Evolutionary conservation across 2,888 invertebrate genomes (phyloP), one percentile per base, ranked within the genome.

Genomic region (Hydraecia micacea): DNA sequence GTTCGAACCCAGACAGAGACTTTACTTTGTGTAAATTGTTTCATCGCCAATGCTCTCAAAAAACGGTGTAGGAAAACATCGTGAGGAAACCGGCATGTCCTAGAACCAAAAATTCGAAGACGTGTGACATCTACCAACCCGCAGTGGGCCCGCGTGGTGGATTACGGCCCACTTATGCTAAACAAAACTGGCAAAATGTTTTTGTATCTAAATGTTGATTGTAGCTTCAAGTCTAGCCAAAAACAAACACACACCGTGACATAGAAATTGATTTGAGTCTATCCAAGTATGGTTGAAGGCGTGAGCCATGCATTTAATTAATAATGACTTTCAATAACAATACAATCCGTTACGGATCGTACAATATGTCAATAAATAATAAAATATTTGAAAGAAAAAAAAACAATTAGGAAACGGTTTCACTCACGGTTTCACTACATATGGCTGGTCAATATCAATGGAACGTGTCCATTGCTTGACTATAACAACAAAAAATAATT

Each of bases 181-280:
- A 49, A n/a, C 21, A 69, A 13, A 69, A 9, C 6, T 55, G 15
- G 18, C 5, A 36, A 55, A 36, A n/a, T 7, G 58, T 70, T 28
- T 2, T 25, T 25, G 0, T 9, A 36, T 21, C 25, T 1, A 60
- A 69, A 79, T 32, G 5, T 28, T 18, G 18, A 49, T 70, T n/a
- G 15, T 9, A 49, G 25, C 21, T 46, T 46, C 8, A 15, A 68
- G n/a, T 42, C 39, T 52, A 70, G 39, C 32, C 28, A 55, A 80
- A 80, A 46, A 28, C 8, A 1, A 42, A n/a, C 13, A 42, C 39
- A 49, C 15, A 32, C 11, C 11, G 8, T 62, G 62, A 49, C 18
- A 52, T 52, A 63, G 6, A 39, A 81, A 81, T 72, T 28, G 58
- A 73, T 81, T 9, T 28, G 2, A 65, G 21, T 39, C 15, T n/a